Evolutionary conservation across 2,797 vertebrate species (phyloP), one percentile per base, ranked within the genome.

Genomic region (Somateria mollissima): DNA sequence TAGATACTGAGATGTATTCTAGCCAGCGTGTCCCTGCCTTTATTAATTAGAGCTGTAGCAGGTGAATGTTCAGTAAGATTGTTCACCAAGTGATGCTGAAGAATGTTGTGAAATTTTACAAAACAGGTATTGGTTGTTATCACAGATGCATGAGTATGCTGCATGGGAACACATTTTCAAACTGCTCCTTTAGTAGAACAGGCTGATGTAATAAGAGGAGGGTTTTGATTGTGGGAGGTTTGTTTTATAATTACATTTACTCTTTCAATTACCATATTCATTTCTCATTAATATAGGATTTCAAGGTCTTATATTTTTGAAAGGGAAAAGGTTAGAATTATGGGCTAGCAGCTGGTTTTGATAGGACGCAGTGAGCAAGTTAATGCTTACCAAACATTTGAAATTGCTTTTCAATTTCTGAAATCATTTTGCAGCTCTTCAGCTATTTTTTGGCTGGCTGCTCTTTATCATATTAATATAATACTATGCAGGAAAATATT

Each of bases 381-480:
- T 96, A 96, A 95, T 94, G 92, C 86, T 91, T 70, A 87, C 95
- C 27, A 78, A 90, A 85, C 65, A 34, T 89, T 94, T 87, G 49
- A 92, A 95, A 92, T 77, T 73, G 82, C 86, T 74, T 93, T 94
- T 89, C 90, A 84, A 10, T 75, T 91, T 96, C 93, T 93, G 74
- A 82, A 79, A 88, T 64, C 83, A 77, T 94, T 94, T 79, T 66
- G 41, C 85, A n/a, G 89, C 62, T 72, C 95, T 93, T 94, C 86
- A 43, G 73, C 78, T 67, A 87, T 97, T 95, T 97, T 96, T 96
- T 96, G 95, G 93, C 88, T 60, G 91, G 92, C 92, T 95, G 87
- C 94, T 96, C 79, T 81, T 76, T 91, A 89, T 92, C 92, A 97
- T 95, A 94, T 97, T 97, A 97, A 95, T 97, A 95, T 81, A 95